A percentile compares a stretch with the other conserved stretches of the same genome.
Conservation (phyloP, 1,140 invertebrate species). For the Gryon sp. region DNA sequence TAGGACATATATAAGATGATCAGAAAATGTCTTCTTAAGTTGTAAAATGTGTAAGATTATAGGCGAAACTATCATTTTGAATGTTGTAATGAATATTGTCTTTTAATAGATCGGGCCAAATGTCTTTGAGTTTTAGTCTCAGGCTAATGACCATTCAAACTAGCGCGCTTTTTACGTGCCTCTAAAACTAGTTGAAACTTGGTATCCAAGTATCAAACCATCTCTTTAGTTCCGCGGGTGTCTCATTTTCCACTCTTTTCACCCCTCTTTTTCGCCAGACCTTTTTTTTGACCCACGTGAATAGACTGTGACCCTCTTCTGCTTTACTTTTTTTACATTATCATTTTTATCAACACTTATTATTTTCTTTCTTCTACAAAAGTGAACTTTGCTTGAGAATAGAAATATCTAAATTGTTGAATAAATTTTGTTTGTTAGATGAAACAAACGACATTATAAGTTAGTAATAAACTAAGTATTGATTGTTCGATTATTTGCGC, state of each 20-base stretch:
- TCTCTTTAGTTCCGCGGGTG: conserved; percentile 44
- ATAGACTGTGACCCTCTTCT: conserved; percentile 46
- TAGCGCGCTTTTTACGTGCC: conserved; percentile 40
- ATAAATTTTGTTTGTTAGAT: not conserved
- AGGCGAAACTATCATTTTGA: too few species aligned
- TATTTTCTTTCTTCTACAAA: not conserved
- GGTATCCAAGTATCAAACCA: conserved; percentile 49
- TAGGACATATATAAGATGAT: too few species aligned
- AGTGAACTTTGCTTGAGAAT: not conserved
- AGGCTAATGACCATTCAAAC: conserved; percentile 43
- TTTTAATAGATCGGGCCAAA: conserved; percentile 50
- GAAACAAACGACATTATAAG: too few species aligned
- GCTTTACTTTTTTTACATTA: conserved; percentile 34
- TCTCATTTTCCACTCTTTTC: conserved; percentile 54
- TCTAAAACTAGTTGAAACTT: conserved; percentile 37
- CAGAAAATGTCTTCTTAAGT: too few species aligned
- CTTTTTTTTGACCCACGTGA: conserved; percentile 40
- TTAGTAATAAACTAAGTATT: conserved; percentile 24
- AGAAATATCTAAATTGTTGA: not conserved
- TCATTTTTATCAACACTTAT: conserved; percentile 52
- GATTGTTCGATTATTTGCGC: conserved; percentile 34
- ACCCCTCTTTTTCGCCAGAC: conserved; percentile 38
- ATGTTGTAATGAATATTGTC: too few species aligned
- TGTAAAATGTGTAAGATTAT: too few species aligned
- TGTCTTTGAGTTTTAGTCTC: conserved; percentile 57